Conservation (phyloP, 1,140 invertebrate genomes). For the Muscidifurax raptorellus region DNA sequence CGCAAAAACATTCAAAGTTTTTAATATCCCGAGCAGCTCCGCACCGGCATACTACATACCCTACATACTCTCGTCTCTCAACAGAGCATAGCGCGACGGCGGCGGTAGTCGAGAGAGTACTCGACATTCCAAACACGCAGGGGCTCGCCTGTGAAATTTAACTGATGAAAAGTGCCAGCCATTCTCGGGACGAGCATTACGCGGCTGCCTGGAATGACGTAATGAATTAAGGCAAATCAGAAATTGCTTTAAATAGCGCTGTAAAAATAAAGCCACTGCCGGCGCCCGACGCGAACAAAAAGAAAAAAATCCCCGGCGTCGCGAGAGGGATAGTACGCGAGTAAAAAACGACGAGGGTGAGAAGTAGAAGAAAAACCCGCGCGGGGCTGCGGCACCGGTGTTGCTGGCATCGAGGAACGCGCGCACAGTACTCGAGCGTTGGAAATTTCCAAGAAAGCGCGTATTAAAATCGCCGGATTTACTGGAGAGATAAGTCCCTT, state of each 20-base stretch:
- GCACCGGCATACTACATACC: neutral
- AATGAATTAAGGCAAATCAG: conserved; percentile 76
- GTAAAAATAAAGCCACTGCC: conserved; percentile 70
- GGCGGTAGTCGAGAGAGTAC: neutral
- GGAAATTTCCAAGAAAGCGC: conserved; percentile 73
- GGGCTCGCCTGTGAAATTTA: conserved; percentile 46
- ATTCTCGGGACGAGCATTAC: conserved; percentile 66
- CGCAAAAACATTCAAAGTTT: conserved; percentile 45
- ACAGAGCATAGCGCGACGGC: neutral
- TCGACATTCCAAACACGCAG: conserved; percentile 53
- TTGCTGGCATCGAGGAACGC: conserved; percentile 68
- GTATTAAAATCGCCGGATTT: conserved; percentile 76
- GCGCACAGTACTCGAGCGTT: conserved; percentile 51
- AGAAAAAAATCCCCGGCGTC: conserved; percentile 29
- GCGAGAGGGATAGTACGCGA: conserved; percentile 50
- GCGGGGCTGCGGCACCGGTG: conserved; percentile 52
- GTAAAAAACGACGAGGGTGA: conserved; percentile 41
- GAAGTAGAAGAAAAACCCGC: neutral
- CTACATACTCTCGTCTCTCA: neutral
- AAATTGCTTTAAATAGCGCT: conserved; percentile 74
- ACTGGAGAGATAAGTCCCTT: conserved; percentile 68
- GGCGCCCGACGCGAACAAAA: conserved; percentile 61
- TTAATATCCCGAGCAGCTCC: conserved; percentile 35
- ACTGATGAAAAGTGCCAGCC: conserved; percentile 62
- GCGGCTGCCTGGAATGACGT: conserved; percentile 70